Evolutionary conservation across 2,888 invertebrate species (phyloP).

Genomic region (Zootermopsis nevadensis): DNA sequence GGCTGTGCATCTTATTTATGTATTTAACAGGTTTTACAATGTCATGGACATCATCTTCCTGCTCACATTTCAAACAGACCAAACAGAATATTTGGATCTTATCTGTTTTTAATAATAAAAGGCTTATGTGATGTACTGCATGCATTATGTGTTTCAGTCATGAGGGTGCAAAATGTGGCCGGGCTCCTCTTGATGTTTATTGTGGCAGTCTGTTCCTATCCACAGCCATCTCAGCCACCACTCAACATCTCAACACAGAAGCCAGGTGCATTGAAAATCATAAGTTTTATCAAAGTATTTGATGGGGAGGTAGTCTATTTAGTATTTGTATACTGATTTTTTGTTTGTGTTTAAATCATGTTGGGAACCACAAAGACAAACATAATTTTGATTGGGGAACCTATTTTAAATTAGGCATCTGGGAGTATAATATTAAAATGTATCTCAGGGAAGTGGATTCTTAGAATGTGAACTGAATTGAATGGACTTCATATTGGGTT

Average conservation of each 20-base stretch:
- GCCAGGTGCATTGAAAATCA: not conserved
- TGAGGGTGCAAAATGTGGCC: not conserved
- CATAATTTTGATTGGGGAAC: not conserved
- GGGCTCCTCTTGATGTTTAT: not conserved
- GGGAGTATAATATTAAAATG: not conserved
- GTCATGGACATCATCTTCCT: too few species aligned
- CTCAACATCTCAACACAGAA: too few species aligned
- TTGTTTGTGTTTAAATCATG: not conserved
- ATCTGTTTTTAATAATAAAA: not conserved
- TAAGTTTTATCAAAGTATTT: too few species aligned
- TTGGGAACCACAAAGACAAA: not conserved
- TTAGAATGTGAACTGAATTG: not conserved
- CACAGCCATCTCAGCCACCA: not conserved
- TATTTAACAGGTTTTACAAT: too few species aligned
- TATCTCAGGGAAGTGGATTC: too few species aligned
- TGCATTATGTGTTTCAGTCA: constrained; percentile 3
- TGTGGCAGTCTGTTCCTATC: not conserved
- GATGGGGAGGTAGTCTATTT: not conserved
- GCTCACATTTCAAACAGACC: too few species aligned
- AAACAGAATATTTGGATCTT: too few species aligned
- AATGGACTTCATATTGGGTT: not conserved
- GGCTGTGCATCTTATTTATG: not conserved
- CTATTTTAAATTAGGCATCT: not conserved
- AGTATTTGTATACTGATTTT: not conserved
- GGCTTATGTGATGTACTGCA: too few species aligned